phyloP scores from a whole-genome alignment of 2,113 vertebrate species.

The Saguinus imperator region DNA sequence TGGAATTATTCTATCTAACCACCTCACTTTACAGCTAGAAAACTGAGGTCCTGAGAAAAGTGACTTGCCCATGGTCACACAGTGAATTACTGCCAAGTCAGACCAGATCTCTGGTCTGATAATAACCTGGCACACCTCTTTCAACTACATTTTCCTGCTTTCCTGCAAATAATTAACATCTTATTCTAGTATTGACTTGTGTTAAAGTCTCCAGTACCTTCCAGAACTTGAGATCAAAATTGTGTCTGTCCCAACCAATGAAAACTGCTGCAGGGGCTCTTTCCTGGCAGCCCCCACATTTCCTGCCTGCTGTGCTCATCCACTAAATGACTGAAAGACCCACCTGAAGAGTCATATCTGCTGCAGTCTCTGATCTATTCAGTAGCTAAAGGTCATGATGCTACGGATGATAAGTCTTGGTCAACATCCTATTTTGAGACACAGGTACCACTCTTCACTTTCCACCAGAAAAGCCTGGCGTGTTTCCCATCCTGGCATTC shows the following conservation, averaged over 20 bases:
- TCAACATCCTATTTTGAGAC: neutral
- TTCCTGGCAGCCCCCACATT: neutral
- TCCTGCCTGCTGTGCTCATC: neutral
- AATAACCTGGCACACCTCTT: neutral
- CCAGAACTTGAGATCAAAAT: constrained; percentile 26
- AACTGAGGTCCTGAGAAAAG: neutral
- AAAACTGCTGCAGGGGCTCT: neutral
- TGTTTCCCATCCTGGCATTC: neutral
- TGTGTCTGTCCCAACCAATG: neutral
- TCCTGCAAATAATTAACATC: neutral
- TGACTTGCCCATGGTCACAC: neutral
- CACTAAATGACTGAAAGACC: neutral
- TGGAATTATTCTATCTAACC: neutral
- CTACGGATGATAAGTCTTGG: neutral
- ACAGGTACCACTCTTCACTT: neutral
- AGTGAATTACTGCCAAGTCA: neutral
- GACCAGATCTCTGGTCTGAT: neutral
- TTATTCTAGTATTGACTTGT: neutral
- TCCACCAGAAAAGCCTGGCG: neutral
- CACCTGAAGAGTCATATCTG: neutral
- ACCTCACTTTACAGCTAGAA: neutral
- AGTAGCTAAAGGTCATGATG: neutral
- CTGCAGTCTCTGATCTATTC: neutral
- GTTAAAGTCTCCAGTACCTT: neutral
- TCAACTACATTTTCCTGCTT: neutral